Conservation (phyloP, 2,888 invertebrate species). For the Congeria kusceri region DNA sequence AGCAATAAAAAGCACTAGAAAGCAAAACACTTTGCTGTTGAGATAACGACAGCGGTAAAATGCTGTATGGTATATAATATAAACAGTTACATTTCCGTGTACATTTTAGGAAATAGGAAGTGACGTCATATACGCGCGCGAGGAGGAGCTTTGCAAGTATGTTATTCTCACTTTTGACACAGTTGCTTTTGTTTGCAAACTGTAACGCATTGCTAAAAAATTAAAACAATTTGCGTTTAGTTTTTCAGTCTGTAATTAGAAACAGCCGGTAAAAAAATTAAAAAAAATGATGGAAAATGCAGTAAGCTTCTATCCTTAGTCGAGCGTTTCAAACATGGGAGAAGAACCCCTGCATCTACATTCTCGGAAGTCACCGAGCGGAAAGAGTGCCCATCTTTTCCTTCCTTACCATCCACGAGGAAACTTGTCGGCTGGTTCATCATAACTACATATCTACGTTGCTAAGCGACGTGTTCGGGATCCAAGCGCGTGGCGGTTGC, state of each 20-base stretch:
- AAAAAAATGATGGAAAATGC: too few relatives aligned
- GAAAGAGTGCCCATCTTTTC: conserved; percentile 92
- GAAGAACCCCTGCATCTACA: conserved; percentile 86
- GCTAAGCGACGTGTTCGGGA: conserved; percentile 75
- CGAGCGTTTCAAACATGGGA: conserved; percentile 55
- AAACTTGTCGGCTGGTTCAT: conserved; percentile 82
- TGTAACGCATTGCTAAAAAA: too few relatives aligned
- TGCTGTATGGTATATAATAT: too few relatives aligned
- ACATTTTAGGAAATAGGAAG: conserved; percentile 43
- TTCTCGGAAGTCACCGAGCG: conserved; percentile 88
- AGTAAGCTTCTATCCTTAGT: conserved; percentile 29
- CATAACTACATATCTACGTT: conserved; percentile 72
- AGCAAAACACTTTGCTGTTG: too few relatives aligned
- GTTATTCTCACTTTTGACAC: too few relatives aligned
- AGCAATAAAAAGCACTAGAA: too few relatives aligned
- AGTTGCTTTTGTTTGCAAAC: too few relatives aligned
- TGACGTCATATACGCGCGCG: conserved; percentile 47
- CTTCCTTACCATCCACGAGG: conserved; percentile 92
- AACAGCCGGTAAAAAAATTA: too few relatives aligned
- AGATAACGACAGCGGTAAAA: too few relatives aligned
- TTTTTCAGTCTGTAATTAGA: too few relatives aligned
- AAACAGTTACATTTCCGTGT: too few relatives aligned
- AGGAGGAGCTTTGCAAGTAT: conserved; percentile 48
- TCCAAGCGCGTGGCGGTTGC: conserved; percentile 75
- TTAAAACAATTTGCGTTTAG: too few relatives aligned